Percentiles rank a stretch among this genome's conserved stretches.
Evolutionary conservation across 2,113 vertebrate species (phyloP).

Genomic region (Ailurus styani): DNA sequence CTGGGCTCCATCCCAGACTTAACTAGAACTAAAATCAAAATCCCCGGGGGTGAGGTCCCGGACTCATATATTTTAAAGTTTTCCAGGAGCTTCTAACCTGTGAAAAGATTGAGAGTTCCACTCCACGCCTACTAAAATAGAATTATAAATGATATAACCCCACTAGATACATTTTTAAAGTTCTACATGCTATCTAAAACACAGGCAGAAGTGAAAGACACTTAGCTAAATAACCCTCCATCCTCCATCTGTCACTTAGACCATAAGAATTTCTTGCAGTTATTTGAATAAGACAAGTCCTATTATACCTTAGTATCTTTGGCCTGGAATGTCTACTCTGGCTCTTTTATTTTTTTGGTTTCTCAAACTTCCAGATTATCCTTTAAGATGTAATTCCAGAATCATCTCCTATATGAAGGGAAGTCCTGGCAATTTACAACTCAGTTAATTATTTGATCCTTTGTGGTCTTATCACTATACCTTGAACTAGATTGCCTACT

Average conservation of each 20-base stretch:
- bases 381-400: background rate
- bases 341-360: background rate
- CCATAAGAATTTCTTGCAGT: background rate
- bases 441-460: background rate
- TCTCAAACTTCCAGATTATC: background rate
- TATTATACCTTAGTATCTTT: background rate
- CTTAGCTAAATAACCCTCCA: background rate
- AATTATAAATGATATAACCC: background rate
- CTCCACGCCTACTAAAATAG: background rate
- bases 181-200: background rate
- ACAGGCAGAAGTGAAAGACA: background rate
- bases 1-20: background rate
- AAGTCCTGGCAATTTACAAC: background rate
- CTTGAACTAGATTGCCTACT: background rate
- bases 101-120: background rate
- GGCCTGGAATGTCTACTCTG: background rate
- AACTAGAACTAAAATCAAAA: background rate
- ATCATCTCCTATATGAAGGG: background rate
- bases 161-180: background rate
- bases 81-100: background rate
- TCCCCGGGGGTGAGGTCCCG: background rate
- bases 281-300: background rate
- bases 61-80: background rate
- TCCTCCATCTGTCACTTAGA: background rate
- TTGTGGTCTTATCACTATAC: background rate